Evolutionary conservation across 2,797 vertebrate genomes (phyloP).

Genomic region (Halcyon leucocephala): DNA sequence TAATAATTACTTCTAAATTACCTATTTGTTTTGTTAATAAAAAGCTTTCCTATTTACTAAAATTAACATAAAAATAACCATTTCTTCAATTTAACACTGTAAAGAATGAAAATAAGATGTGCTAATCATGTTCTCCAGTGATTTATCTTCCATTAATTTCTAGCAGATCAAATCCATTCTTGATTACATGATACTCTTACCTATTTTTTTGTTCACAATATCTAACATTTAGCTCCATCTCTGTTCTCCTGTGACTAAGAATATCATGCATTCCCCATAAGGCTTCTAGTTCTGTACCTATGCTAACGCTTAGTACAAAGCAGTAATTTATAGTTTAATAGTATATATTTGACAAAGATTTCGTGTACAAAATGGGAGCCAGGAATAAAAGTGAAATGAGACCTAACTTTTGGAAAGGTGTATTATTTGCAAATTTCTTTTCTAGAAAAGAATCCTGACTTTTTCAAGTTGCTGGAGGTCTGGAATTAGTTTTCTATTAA

Average conservation of each 20-base stretch:
- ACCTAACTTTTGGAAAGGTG: neutral
- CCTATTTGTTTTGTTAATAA: neutral
- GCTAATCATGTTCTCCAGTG: neutral
- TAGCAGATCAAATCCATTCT: neutral
- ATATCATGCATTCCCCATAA: neutral
- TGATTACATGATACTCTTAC: neutral
- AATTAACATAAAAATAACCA: neutral
- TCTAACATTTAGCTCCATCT: neutral
- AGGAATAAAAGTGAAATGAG: neutral
- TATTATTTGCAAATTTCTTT: neutral
- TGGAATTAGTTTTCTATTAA: neutral
- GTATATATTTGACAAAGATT: neutral
- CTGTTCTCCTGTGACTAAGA: neutral
- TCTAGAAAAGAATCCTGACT: neutral
- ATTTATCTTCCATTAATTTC: neutral
- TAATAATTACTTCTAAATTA: neutral
- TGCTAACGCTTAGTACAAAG: neutral
- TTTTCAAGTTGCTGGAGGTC: neutral
- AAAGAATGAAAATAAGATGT: conserved; percentile 1
- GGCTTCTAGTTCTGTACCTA: neutral
- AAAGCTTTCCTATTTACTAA: neutral
- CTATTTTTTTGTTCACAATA: neutral
- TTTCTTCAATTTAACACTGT: neutral
- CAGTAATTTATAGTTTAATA: neutral
- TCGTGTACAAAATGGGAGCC: neutral